These are phyloP conservation scores for Columba guinea DNA, from an alignment of 2,797 vertebrate genomes.

Conservation along the genomic window DNA sequence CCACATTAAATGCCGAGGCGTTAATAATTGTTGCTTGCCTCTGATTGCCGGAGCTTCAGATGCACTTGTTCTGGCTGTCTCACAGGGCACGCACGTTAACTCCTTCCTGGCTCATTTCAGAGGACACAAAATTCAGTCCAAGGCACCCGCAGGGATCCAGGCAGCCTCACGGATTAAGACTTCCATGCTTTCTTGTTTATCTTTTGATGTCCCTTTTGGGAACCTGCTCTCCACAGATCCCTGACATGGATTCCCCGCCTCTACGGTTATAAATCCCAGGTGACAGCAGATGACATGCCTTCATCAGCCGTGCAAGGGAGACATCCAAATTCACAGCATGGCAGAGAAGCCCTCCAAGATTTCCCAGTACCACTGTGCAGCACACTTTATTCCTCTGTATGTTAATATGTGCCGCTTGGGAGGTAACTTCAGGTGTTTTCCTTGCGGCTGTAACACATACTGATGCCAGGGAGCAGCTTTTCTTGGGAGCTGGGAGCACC, in stretches of 20 bases:
- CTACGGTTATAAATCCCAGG: not conserved
- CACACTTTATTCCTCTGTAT: not conserved
- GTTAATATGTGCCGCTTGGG: not conserved
- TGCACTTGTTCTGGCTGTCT: not conserved
- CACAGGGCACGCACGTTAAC: not conserved
- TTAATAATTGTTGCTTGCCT: slow-evolving; percentile 52
- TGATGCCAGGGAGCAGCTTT: not conserved
- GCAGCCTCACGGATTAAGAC: not conserved
- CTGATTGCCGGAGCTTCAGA: not conserved
- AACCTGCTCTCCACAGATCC: not conserved
- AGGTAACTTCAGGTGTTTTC: not conserved
- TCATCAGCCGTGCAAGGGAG: not conserved
- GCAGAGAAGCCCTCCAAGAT: not conserved
- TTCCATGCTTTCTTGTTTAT: not conserved
- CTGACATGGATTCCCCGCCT: slow-evolving; percentile 9
- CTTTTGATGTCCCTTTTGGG: not conserved
- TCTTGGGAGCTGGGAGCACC: not conserved
- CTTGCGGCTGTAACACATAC: not conserved
- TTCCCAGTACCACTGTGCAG: not conserved
- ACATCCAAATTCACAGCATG: not conserved
- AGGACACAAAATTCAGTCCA: not conserved
- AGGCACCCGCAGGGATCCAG: not conserved
- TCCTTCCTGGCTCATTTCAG: not conserved
- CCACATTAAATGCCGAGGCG: slow-evolving; percentile 46
- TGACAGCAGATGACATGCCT: not conserved